A percentile compares a stretch with the other conserved stretches of the same genome.
These are phyloP conservation scores for Ormyrus rosae DNA, from an alignment of 2,888 invertebrate species.

Conservation along the genomic window DNA sequence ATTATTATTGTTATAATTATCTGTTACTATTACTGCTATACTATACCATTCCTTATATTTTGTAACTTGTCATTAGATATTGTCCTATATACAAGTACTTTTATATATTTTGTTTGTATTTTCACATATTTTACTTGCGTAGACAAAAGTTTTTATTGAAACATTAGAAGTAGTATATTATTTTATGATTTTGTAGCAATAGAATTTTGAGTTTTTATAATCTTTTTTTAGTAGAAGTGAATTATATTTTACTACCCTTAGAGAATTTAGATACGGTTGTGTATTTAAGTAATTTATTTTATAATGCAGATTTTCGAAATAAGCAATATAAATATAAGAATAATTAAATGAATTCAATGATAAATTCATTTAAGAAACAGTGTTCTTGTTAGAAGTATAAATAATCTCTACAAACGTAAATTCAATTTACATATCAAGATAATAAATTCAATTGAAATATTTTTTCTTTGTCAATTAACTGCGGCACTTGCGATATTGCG, in stretches of 20 bases:
- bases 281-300: background rate
- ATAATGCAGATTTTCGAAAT: too few species aligned
- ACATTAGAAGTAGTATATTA: slow-evolving; percentile 1
- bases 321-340: background rate
- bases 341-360: background rate
- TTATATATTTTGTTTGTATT: slow-evolving; percentile 20
- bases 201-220: background rate
- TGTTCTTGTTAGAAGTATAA: background rate
- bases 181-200: background rate
- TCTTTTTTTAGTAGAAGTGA: background rate
- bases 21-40: slow-evolving; percentile 51
- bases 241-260: slow-evolving; percentile 6
- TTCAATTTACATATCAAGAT: too few species aligned
- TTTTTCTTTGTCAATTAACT: too few species aligned
- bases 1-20: slow-evolving; percentile 10
- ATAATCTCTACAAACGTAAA: background rate
- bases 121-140: background rate
- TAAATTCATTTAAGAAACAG: background rate
- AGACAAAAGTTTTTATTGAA: slow-evolving; percentile 14
- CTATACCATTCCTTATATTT: slow-evolving; percentile 24
- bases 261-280: slow-evolving; percentile 1
- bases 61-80: slow-evolving; percentile 37
- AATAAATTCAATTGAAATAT: too few species aligned
- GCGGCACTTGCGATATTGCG: too few species aligned
- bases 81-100: slow-evolving; percentile 7